Evolutionary conservation across 2,888 invertebrate genomes (phyloP).

Genomic region (Plebejus anna): DNA sequence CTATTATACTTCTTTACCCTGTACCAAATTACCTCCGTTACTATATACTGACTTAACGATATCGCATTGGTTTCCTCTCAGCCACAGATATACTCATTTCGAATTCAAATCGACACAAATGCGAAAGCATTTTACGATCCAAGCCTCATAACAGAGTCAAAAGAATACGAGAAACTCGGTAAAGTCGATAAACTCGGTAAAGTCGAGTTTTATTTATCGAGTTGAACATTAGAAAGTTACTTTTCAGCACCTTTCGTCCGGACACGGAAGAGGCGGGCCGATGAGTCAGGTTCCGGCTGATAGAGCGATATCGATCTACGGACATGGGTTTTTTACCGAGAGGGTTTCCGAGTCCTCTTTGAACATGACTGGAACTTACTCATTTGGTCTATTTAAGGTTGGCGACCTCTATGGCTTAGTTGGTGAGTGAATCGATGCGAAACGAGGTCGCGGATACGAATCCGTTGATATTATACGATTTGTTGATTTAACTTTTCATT

Average conservation of each 20-base stretch:
- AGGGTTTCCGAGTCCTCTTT: background rate
- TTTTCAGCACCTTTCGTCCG: slow-evolving; percentile 23
- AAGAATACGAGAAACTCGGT: slow-evolving; percentile 1
- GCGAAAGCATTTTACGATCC: slow-evolving; percentile 1
- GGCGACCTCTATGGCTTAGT: too few species aligned
- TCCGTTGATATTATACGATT: background rate
- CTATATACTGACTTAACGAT: background rate
- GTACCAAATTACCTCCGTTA: background rate
- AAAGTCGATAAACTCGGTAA: slow-evolving; percentile 10
- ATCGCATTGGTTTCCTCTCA: background rate
- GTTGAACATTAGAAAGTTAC: slow-evolving; percentile 22
- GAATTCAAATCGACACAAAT: background rate
- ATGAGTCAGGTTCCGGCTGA: slow-evolving; percentile 32
- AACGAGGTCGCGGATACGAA: background rate
- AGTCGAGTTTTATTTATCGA: slow-evolving; percentile 24
- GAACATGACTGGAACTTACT: background rate
- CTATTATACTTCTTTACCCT: too few species aligned
- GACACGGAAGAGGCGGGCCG: slow-evolving; percentile 35
- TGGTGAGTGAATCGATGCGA: too few species aligned
- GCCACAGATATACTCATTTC: background rate
- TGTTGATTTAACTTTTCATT: too few species aligned
- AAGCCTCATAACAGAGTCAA: slow-evolving; percentile 11
- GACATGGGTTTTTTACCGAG: slow-evolving; percentile 3
- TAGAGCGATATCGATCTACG: slow-evolving; percentile 30
- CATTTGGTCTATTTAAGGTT: too few species aligned